Percentiles rank a stretch among this genome's conserved stretches.
Conservation (phyloP, 2,888 invertebrate species). For the Anthophora plumipes region DNA sequence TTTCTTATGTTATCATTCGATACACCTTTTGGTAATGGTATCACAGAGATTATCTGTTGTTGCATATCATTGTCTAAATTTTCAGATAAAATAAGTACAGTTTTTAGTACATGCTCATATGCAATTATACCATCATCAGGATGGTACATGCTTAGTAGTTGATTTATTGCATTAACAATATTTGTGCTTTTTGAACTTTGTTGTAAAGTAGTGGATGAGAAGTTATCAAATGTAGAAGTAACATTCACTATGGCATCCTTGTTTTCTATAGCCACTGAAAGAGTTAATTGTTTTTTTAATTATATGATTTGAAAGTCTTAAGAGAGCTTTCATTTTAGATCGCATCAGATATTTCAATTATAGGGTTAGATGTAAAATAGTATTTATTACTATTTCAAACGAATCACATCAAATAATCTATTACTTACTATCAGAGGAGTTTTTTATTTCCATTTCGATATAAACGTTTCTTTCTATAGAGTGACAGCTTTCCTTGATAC, state of each 20-base stretch:
- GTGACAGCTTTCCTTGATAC: conserved; percentile 38
- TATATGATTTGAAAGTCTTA: not conserved
- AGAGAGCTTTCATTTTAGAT: not conserved
- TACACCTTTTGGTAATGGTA: conserved; percentile 74
- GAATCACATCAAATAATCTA: conserved; percentile 17
- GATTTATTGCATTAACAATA: conserved; percentile 73
- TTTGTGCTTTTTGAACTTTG: conserved; percentile 72
- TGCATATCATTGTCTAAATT: conserved; percentile 73
- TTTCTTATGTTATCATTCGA: conserved; percentile 69
- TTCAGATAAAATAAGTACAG: conserved; percentile 71
- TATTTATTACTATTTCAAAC: not conserved
- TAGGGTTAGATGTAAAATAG: not conserved
- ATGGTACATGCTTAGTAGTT: conserved; percentile 76
- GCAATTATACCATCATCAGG: conserved; percentile 77
- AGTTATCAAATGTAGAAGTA: conserved; percentile 53
- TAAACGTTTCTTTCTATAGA: conserved; percentile 30
- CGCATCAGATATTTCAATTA: not conserved
- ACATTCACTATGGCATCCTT: conserved; percentile 40
- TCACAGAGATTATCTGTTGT: conserved; percentile 74
- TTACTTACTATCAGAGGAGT: conserved; percentile 48
- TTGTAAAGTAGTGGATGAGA: conserved; percentile 72
- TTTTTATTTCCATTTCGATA: conserved; percentile 38
- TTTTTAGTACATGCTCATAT: conserved; percentile 75
- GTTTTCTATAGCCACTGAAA: conserved; percentile 41
- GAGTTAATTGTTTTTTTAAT: not conserved